Evolutionary conservation across 2,888 invertebrate genomes (phyloP), one percentile per base, ranked within the genome.

Genomic region (Camponotus fellah): DNA sequence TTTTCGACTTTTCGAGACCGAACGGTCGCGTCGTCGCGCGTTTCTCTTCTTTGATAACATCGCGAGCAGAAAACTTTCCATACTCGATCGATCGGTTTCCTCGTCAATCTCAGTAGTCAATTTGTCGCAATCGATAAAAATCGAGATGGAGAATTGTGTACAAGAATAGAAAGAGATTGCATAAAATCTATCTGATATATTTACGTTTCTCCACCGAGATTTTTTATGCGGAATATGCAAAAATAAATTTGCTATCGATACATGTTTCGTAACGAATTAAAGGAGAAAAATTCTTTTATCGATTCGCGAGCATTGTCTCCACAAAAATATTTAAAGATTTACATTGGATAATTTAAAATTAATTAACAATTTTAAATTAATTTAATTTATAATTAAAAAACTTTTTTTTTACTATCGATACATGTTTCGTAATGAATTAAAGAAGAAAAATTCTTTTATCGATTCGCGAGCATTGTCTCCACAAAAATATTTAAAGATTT

Each of bases 51-150:
- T 76, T 56, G 85, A 85, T 84, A 82, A 77, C 56, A 84, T 77
- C 69, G 81, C 56, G 64, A 58, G 12, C 58, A 65, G 60, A 76
- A 69, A 64, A 79, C 83, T 75, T 79, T 84, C 83, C 68, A 82
- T 72, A 75, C 60, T 62, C 32, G 68, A 74, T 80, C 64, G 12
- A 77, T 77, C 17, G 21, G 10, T 34, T 46, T 53, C 58, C 17
- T 49, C 17, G 49, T 49, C 49, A 49, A 26, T 60, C 26, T 40
- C 6, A 9, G 3, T 32, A 43, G 14, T 21, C 17, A 34, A 34
- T 71, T 46, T 58, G 34, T 71, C 43, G 26, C 49, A 12, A 76
- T 40, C 21, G 75, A 75, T n/a, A 37, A 37, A 26, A 76, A 53
- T 77, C 32, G 32, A 26, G 26, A 26, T 2, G 17, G 8, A 66